A percentile compares a stretch with the other conserved stretches of the same genome.
These are phyloP conservation scores for Melanotaenia parkinsoni DNA, from an alignment of 2,797 vertebrate genomes.

Conservation along the genomic window DNA sequence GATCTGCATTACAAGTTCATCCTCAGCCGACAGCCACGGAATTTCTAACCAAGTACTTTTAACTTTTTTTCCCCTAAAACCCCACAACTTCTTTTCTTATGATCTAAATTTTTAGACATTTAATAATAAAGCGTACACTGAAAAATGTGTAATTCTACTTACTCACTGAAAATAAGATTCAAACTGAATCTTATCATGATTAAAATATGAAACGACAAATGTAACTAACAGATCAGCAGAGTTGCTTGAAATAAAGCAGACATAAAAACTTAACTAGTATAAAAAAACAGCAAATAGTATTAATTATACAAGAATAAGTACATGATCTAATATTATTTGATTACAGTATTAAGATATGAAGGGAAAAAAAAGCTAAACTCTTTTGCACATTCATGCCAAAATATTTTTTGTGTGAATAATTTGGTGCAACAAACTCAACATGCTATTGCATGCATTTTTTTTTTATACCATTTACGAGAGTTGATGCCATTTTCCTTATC, in stretches of 20 bases:
- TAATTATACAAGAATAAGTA: neutral
- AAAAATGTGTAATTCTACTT: neutral
- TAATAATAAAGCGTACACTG: neutral
- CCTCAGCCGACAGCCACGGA: neutral
- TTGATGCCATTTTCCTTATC: no score
- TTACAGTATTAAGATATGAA: no score
- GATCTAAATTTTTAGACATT: conserved; percentile 13
- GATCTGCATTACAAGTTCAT: neutral
- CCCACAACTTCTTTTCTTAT: conserved; percentile 1
- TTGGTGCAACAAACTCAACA: no score
- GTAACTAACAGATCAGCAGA: neutral
- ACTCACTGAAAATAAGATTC: neutral
- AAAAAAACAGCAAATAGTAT: neutral
- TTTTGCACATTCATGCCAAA: no score
- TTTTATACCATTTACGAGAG: no score
- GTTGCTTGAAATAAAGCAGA: neutral
- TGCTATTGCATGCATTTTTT: no score
- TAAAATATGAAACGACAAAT: neutral
- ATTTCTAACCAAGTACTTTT: neutral
- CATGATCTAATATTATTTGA: neutral
- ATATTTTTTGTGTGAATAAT: no score
- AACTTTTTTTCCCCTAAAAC: neutral
- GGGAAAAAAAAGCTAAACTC: no score
- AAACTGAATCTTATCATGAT: neutral
- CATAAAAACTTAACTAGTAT: neutral